Percentiles rank a stretch among this genome's conserved stretches.
These are phyloP conservation scores for Gopherus flavomarginatus DNA, from an alignment of 2,113 vertebrate species.

Conservation along the genomic window DNA sequence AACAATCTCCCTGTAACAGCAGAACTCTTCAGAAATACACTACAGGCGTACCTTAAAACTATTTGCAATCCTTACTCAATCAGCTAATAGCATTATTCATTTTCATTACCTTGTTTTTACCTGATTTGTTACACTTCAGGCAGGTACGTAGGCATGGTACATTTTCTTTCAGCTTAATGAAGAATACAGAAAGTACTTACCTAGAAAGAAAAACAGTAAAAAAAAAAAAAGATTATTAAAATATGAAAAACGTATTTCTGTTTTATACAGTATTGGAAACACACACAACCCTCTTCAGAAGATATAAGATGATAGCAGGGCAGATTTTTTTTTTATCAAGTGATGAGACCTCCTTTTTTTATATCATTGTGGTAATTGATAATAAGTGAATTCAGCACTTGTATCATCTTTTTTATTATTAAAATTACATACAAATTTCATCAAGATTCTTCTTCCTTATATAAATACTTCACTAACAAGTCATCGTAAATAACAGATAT, in stretches of 20 bases:
- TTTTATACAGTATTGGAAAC: background rate
- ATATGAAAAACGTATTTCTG: background rate
- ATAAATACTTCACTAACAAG: background rate
- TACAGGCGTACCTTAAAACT: background rate
- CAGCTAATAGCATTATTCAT: background rate
- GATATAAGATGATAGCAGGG: background rate
- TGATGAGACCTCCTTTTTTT: background rate
- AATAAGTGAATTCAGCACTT: background rate
- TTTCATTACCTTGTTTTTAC: constrained; percentile 40
- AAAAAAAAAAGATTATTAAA: constrained; percentile 40
- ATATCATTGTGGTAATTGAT: background rate
- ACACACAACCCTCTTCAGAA: background rate
- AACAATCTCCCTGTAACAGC: accelerated
- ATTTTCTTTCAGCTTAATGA: constrained; percentile 64
- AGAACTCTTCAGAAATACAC: background rate
- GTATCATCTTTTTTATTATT: background rate
- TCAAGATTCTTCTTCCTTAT: background rate
- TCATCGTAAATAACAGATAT: background rate
- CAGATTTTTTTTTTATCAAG: background rate
- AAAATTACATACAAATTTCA: background rate
- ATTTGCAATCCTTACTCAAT: constrained; percentile 53
- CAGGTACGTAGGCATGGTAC: background rate
- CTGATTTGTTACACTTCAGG: background rate
- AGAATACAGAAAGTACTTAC: constrained; percentile 77
- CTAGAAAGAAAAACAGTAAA: constrained; percentile 71